Evolutionary conservation across 2,113 vertebrate genomes (phyloP).

Genomic region (Austrofundulus limnaeus): DNA sequence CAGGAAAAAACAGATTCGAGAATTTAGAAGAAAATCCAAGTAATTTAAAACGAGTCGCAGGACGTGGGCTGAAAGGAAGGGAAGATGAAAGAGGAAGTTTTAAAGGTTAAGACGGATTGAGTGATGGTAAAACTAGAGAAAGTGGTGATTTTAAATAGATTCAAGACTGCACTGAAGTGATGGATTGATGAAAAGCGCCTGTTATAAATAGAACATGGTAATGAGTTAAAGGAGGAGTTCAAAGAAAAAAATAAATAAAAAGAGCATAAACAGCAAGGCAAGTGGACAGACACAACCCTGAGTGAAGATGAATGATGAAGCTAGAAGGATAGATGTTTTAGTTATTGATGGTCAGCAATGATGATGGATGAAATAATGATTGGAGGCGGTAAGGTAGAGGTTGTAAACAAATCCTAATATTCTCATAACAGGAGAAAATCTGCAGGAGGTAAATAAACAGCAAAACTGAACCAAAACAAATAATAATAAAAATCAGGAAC

Average conservation of each 20-base stretch:
- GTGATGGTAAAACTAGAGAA: conserved; percentile 12
- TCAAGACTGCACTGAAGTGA: conserved; percentile 3
- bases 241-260: conserved; percentile 38
- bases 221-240: conserved; percentile 54
- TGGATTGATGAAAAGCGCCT: conserved; percentile 22
- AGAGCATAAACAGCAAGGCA: conserved; percentile 50
- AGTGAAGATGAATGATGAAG: conserved; percentile 59
- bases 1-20: not conserved
- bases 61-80: not conserved
- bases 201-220: conserved; percentile 27
- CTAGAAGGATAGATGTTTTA: conserved; percentile 32
- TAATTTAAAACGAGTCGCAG: conserved; percentile 7
- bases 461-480: conserved; percentile 29
- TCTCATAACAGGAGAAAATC: conserved; percentile 41
- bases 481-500: conserved; percentile 40
- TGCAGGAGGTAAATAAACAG: conserved; percentile 26
- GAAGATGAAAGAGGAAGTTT: not conserved
- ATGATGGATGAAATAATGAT: conserved; percentile 59
- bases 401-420: conserved; percentile 59
- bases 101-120: conserved; percentile 40
- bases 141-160: conserved; percentile 20
- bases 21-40: conserved; percentile 17
- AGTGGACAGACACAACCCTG: conserved; percentile 36
- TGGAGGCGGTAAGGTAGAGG: conserved; percentile 42
- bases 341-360: conserved; percentile 50